Evolutionary conservation across 2,113 vertebrate species (phyloP).

Genomic region (Xiphophorus couchianus): DNA sequence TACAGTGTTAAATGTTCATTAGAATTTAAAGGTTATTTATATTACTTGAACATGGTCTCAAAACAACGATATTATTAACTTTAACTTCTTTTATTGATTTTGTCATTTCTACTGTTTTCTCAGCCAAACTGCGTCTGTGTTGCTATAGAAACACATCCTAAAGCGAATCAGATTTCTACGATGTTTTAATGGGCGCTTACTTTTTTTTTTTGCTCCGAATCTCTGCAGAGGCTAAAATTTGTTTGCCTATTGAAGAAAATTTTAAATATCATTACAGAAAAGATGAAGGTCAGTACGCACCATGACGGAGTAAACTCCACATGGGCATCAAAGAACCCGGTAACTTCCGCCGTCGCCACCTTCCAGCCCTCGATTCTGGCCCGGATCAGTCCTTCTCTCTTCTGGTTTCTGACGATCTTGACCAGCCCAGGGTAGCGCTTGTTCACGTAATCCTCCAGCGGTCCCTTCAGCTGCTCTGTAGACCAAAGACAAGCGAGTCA

Average conservation of each 20-base stretch:
- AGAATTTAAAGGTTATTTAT: too few relatives aligned
- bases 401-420: conserved; percentile 95
- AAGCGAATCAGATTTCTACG: too few relatives aligned
- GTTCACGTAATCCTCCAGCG: conserved; percentile 94
- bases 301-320: conserved; percentile 97
- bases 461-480: conserved; percentile 93
- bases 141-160: too few relatives aligned
- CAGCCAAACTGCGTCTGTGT: too few relatives aligned
- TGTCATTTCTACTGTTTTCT: too few relatives aligned
- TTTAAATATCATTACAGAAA: not conserved
- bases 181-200: too few relatives aligned
- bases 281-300: conserved; percentile 74
- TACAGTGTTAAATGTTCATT: too few relatives aligned
- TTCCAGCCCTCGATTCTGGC: conserved; percentile 98
- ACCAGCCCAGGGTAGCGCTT: conserved; percentile 94
- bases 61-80: too few relatives aligned
- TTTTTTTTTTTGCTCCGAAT: too few relatives aligned
- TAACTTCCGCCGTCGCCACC: conserved; percentile 90
- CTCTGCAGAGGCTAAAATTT: too few relatives aligned
- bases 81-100: too few relatives aligned
- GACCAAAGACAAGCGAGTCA: not conserved
- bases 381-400: conserved; percentile 94
- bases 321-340: conserved; percentile 96
- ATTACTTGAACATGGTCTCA: too few relatives aligned
- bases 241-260: not conserved